Conservation (phyloP, 1,140 invertebrate genomes). For the Diabrotica virgifera region DNA sequence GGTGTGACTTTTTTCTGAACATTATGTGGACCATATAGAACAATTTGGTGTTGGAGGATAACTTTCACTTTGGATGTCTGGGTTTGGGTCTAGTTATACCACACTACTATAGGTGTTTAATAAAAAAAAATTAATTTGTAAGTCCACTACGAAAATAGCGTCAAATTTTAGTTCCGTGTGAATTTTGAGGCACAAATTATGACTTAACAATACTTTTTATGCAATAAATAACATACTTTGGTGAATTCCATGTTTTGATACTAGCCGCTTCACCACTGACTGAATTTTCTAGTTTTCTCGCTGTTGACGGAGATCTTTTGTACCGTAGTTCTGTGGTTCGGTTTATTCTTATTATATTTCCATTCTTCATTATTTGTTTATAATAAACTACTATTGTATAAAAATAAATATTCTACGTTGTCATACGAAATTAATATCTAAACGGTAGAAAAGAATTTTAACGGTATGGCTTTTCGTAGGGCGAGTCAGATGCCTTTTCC, state of each 20-base stretch:
- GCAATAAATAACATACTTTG: slow-evolving; percentile 1
- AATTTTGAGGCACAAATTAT: not conserved
- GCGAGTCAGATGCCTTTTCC: not conserved
- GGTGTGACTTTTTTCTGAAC: no score
- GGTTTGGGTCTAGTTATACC: no score
- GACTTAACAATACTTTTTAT: not conserved
- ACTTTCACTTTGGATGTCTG: no score
- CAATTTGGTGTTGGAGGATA: no score
- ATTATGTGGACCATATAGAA: no score
- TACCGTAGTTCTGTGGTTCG: slow-evolving; percentile 25
- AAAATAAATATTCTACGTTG: not conserved
- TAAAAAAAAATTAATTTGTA: no score
- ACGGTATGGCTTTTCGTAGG: not conserved
- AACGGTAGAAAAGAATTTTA: not conserved
- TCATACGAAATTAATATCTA: not conserved
- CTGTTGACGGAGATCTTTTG: slow-evolving; percentile 21
- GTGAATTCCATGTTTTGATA: slow-evolving; percentile 1
- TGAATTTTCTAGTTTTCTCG: slow-evolving; percentile 13
- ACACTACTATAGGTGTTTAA: no score
- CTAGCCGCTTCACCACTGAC: slow-evolving; percentile 1
- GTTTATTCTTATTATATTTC: slow-evolving; percentile 22
- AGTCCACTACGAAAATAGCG: no score
- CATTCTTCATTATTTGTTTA: slow-evolving; percentile 25
- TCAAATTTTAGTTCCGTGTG: not conserved
- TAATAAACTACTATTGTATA: not conserved